Conservation (phyloP, 2,113 vertebrate species). For the Carlito syrichta region DNA sequence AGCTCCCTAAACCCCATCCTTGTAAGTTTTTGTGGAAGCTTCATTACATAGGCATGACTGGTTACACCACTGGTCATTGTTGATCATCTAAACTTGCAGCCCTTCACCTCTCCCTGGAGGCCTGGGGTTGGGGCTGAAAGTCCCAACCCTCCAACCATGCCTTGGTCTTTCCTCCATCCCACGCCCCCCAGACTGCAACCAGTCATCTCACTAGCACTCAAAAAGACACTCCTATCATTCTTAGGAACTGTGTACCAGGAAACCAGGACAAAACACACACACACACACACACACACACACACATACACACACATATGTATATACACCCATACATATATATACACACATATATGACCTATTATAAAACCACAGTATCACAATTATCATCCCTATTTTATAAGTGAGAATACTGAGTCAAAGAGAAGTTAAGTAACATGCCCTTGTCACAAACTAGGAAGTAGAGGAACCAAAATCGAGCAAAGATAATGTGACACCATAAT, state of each 20-base stretch:
- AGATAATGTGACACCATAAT: not conserved
- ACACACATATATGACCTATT: too few species aligned
- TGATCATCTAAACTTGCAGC: not conserved
- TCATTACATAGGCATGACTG: not conserved
- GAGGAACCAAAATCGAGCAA: not conserved
- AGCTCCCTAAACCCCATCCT: not conserved
- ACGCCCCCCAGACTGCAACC: not conserved
- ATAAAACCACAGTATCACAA: too few species aligned
- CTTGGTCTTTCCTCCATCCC: not conserved
- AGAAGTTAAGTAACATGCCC: not conserved
- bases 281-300: too few species aligned
- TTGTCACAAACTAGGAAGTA: not conserved
- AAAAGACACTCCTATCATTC: not conserved
- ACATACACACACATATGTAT: too few species aligned
- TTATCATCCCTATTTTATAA: not conserved
- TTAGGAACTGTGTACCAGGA: too few species aligned
- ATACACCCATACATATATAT: too few species aligned
- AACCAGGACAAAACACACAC: too few species aligned
- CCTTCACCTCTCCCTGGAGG: not conserved
- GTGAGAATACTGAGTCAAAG: not conserved
- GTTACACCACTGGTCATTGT: not conserved
- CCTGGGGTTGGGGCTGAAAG: not conserved
- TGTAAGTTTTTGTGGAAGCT: not conserved
- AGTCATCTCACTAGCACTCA: not conserved
- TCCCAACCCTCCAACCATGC: not conserved